Conservation (phyloP, 2,888 invertebrate genomes). For the Tromatobia lineatoria region DNA sequence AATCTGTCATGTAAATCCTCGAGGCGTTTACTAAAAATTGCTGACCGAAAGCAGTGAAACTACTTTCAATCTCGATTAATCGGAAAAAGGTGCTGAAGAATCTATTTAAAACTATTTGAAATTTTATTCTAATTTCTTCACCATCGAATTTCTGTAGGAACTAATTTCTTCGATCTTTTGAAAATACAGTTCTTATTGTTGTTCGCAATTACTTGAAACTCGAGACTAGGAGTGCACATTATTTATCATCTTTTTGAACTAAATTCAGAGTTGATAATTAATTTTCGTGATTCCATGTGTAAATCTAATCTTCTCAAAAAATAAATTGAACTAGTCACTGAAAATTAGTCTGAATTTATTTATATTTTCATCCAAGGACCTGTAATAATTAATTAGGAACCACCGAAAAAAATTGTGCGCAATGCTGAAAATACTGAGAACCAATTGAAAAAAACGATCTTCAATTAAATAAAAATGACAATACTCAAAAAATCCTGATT, state of each 20-base stretch:
- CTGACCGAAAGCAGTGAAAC: neutral
- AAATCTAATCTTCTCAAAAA: neutral
- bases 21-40: neutral
- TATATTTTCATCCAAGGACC: neutral
- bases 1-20: neutral
- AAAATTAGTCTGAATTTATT: neutral
- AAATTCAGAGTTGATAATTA: neutral
- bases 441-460: neutral
- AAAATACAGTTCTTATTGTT: neutral
- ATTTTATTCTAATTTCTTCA: neutral
- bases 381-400: neutral
- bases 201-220: neutral
- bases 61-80: neutral
- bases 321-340: neutral
- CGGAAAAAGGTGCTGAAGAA: neutral
- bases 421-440: neutral
- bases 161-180: neutral
- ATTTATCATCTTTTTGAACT: neutral
- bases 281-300: neutral
- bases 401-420: slow-evolving; percentile 2
- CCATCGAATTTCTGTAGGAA: neutral
- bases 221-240: neutral
- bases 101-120: neutral
- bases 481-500: neutral
- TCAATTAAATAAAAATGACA: neutral